Percentiles rank a stretch among this genome's conserved stretches.
These are phyloP conservation scores for Pelodytes ibericus DNA, from an alignment of 2,797 vertebrate genomes.

Conservation along the genomic window DNA sequence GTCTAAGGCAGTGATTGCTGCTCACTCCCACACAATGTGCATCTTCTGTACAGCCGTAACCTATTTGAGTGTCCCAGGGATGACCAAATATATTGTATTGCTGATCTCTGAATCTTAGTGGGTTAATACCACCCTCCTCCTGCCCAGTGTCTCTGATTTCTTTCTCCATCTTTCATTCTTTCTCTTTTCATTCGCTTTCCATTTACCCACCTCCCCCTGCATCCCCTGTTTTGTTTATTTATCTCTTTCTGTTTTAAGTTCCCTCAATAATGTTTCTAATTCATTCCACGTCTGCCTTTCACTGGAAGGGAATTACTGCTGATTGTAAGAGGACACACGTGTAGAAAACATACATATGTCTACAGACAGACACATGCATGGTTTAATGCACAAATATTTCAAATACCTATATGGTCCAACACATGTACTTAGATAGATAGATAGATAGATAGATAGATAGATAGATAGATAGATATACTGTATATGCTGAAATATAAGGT, in stretches of 20 bases:
- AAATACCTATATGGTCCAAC: background rate
- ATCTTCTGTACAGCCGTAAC: too few species aligned
- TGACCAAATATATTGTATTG: too few species aligned
- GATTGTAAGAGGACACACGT: constrained; percentile 4
- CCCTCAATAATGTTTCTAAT: constrained; percentile 38
- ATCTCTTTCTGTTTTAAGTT: constrained; percentile 44
- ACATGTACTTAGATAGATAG: background rate
- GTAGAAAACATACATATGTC: constrained; percentile 13
- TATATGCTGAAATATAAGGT: background rate
- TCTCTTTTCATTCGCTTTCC: constrained; percentile 7
- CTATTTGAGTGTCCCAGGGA: too few species aligned
- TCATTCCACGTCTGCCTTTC: constrained; percentile 18
- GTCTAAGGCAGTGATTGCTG: too few species aligned
- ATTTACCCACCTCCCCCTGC: constrained; percentile 12
- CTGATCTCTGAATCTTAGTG: too few species aligned
- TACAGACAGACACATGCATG: background rate
- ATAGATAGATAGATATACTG: background rate
- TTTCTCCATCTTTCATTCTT: background rate
- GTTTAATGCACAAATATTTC: background rate
- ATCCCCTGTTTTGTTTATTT: constrained; percentile 15
- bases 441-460: background rate
- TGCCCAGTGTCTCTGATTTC: background rate
- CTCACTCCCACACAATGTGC: too few species aligned
- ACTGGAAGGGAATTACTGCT: constrained; percentile 10
- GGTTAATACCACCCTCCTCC: background rate